Evolutionary conservation across 2,797 vertebrate genomes (phyloP).

Genomic region (Lepilemur ruficaudatus): DNA sequence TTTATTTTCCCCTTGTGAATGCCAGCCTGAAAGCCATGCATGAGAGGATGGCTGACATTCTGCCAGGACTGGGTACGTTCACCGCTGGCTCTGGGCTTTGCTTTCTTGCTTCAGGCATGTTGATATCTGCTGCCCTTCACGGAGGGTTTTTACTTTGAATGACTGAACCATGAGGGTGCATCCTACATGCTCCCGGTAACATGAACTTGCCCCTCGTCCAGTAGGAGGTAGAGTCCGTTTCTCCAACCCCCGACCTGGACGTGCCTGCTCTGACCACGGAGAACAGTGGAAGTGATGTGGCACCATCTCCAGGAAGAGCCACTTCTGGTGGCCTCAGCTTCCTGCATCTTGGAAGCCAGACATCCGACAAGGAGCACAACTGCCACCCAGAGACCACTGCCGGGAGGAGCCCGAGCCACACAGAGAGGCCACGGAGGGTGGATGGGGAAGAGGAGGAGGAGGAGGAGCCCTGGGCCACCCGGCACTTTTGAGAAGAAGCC

Average conservation of each 20-base stretch:
- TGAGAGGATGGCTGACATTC: background rate
- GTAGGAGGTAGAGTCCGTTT: background rate
- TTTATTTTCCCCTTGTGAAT: background rate
- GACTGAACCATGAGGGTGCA: background rate
- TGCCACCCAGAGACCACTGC: too few species aligned
- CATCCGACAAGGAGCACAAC: background rate
- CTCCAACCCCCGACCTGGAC: background rate
- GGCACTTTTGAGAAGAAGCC: background rate
- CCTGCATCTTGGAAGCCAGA: background rate
- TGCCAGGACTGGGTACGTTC: background rate
- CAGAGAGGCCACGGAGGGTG: background rate
- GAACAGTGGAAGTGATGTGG: background rate
- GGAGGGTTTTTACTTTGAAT: background rate
- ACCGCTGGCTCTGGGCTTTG: background rate
- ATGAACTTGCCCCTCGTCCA: background rate
- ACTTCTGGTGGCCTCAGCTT: background rate
- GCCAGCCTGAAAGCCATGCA: background rate
- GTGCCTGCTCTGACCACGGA: background rate
- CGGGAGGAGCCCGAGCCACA: background rate
- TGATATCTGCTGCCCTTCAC: background rate
- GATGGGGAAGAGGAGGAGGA: too few species aligned
- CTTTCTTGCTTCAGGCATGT: background rate
- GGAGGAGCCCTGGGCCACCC: rapidly evolving
- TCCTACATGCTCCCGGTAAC: rapidly evolving
- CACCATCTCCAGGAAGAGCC: background rate